Evolutionary conservation across 2,888 invertebrate species (phyloP), one percentile per base, ranked within the genome.

Genomic region (Netelia melanura): DNA sequence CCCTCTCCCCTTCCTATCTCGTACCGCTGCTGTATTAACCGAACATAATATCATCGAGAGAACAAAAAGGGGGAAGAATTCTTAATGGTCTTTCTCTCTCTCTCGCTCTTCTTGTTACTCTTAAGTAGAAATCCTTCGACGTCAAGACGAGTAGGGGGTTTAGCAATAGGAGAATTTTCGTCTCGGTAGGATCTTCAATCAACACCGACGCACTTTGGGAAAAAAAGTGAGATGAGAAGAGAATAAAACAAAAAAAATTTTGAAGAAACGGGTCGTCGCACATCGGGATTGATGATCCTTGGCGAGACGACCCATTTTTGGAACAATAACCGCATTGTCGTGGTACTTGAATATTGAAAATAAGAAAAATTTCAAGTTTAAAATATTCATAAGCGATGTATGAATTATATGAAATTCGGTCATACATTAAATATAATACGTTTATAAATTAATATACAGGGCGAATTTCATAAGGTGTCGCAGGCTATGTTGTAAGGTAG

Each of bases 161-260:
- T 80, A 68, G 85, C 85, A 85, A 85, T 61, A 25, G 58, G 54
- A 44, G 61, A 58, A 82, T 80, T 83, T 85, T 79, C 85, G 82
- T 76, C 80, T 80, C 71, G 83, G 72, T 76, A 85, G 79, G 82
- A 85, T 85, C 79, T 80, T 85, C 85, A 83, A 85, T 85, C 82
- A 85, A 79, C 85, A 80, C 85, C 82, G 82, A 85, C 85, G 85
- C 85, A 83, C 56, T 77, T 44, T 56, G 8, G 56, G 23, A 67
- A 6, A 76, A 76, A 79, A 21, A 25, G 61, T 30, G n/a, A 38
- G 56, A 70, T 30, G 72, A 48, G 23, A 44, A 48, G 62, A 43
- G 61, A 78, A 78, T 78, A 58, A 58, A 48, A 17, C 14, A 23
- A 64, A 68, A 76, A 77, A 67, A 65, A 25, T 11, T 67, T 78